phyloP scores from a whole-genome alignment of 2,888 invertebrate genomes.

The Drosophila neotestacea region DNA sequence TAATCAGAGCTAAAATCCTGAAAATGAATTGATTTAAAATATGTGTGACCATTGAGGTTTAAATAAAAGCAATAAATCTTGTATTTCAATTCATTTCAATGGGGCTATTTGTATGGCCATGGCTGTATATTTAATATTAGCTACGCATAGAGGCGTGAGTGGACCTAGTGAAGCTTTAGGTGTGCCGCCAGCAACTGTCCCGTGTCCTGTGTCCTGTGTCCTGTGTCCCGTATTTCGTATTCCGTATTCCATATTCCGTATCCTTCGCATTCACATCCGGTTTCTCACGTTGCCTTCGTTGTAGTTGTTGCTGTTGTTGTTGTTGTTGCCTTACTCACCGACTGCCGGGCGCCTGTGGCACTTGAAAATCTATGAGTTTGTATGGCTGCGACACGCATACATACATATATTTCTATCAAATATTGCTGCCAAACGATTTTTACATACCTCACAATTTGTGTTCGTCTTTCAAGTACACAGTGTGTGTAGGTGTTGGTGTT shows the following conservation, averaged over 20 bases:
- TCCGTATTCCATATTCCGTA: conserved; percentile 1
- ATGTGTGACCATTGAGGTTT: not conserved
- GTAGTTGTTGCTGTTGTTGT: conserved; percentile 9
- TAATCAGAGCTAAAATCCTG: too few relatives aligned
- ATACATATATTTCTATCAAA: conserved; percentile 61
- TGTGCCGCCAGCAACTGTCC: conserved; percentile 41
- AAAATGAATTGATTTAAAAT: too few relatives aligned
- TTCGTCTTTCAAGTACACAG: conserved; percentile 44
- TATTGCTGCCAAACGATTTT: conserved; percentile 72
- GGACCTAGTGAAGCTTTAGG: conserved; percentile 45
- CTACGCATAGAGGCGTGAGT: conserved; percentile 1
- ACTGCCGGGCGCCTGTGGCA: conserved; percentile 58
- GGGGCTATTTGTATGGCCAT: not conserved
- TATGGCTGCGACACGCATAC: conserved; percentile 49
- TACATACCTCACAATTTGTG: conserved; percentile 64
- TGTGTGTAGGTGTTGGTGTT: conserved; percentile 34
- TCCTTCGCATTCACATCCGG: conserved; percentile 47
- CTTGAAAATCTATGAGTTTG: conserved; percentile 55
- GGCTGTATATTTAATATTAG: conserved; percentile 16
- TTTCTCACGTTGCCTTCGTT: conserved; percentile 19
- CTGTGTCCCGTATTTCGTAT: not conserved
- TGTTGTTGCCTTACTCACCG: conserved; percentile 25
- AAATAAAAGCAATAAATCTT: not conserved
- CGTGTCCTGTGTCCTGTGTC: not conserved
- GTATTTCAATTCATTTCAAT: not conserved